Evolutionary conservation across 2,113 vertebrate species (phyloP), one percentile per base, ranked within the genome.

Genomic region (Istiophorus platypterus): DNA sequence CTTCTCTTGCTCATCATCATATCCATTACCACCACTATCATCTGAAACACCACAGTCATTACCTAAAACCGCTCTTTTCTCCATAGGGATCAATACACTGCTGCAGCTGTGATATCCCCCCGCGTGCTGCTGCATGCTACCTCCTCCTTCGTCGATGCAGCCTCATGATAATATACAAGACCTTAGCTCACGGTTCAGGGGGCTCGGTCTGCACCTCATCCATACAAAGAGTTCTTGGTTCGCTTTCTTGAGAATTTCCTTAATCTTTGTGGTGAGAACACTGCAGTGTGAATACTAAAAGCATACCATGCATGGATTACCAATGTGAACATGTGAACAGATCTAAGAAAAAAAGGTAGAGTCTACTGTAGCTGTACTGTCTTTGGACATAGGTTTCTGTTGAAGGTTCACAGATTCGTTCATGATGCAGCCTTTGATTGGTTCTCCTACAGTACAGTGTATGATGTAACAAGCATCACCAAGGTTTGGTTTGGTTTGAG

Each of bases 21-120:
- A 70, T 80, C 72, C 62, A 85, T 85, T 76, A 74, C 62, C 24
- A 6, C 20, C 54, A 24, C 65, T 26, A 42, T 82, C 78, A 85
- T 65, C 76, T 59, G 11, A 79, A 78, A 41, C 54, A 39, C 71
- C 49, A 4, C 0, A 5, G 71, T 59, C 84, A 85, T 88, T 61
- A 79, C 51, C 17, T 31, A 26, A 70, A 85, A 58, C 61, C 52
- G 3, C 67, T 51, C 39, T 34, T 8, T 15, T 42, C 52, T n/a
- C 52, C 26, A 8, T 10, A 2, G 5, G 31, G 81, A 90, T 91
- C 89, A 69, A 87, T 89, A 88, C 61, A 4, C 0, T 1, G 12
- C 51, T 37, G 17, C 51, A 27, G 67, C 20, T 54, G 63, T 58
- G 83, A 51, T 71, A 80, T 86, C 59, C 47, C 29, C 41, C 29